These are phyloP conservation scores for Anguilla marmorata DNA, from an alignment of 2,797 vertebrate genomes.

Conservation along the genomic window DNA sequence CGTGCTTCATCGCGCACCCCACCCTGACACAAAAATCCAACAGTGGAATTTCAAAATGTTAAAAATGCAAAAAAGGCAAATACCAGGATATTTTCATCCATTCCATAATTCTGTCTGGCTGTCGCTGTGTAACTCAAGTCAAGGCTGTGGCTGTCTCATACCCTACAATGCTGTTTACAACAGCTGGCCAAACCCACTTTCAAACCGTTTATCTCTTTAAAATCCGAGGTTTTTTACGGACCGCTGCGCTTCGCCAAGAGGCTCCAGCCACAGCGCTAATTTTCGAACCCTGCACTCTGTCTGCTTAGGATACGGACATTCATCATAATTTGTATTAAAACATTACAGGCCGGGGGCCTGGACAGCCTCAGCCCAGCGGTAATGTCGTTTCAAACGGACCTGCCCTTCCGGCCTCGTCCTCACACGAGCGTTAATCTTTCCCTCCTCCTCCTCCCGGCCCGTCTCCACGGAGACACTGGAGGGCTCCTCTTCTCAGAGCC, in stretches of 20 bases:
- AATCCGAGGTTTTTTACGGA: neutral
- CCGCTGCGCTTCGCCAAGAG: neutral
- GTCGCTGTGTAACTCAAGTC: neutral
- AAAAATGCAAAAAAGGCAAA: neutral
- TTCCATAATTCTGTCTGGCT: neutral
- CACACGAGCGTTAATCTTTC: neutral
- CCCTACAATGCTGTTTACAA: neutral
- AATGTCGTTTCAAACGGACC: neutral
- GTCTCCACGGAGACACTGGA: too few relatives aligned
- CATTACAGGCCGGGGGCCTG: neutral
- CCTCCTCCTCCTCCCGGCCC: too few relatives aligned
- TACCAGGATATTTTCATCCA: neutral
- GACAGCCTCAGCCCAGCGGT: neutral
- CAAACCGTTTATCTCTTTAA: neutral
- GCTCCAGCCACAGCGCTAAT: neutral
- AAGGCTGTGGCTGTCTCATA: neutral
- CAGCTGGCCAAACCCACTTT: neutral
- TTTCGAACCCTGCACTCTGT: neutral
- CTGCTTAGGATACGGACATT: neutral
- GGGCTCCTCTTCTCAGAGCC: too few relatives aligned
- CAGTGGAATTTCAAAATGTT: neutral
- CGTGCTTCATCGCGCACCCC: neutral
- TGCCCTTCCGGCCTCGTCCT: neutral
- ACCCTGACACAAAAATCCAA: neutral
- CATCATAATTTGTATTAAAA: neutral